Conservation (phyloP, 2,888 invertebrate species). For the Pseudococcus longispinus region DNA sequence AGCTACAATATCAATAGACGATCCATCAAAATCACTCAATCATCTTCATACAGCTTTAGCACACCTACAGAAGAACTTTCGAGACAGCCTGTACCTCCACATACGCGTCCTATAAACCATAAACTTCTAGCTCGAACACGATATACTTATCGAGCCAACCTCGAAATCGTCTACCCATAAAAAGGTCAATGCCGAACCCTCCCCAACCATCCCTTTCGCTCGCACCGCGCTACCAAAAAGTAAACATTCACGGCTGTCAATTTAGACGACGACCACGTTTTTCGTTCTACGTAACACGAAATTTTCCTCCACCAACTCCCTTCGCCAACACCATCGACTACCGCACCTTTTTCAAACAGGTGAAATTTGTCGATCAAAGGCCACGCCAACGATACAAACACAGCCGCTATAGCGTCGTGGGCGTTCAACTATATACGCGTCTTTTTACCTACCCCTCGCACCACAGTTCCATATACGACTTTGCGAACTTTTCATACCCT, state of each 20-base stretch:
- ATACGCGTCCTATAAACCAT: too few species aligned
- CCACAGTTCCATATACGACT: background rate
- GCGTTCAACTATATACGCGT: conserved; percentile 1
- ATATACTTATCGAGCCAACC: background rate
- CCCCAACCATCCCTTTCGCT: background rate
- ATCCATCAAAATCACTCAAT: too few species aligned
- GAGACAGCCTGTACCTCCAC: too few species aligned
- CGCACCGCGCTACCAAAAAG: background rate
- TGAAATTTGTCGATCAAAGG: conserved; percentile 24
- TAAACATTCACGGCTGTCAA: conserved; percentile 24
- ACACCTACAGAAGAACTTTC: too few species aligned
- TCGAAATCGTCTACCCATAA: conserved; percentile 10
- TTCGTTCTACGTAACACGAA: background rate
- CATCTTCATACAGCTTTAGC: too few species aligned
- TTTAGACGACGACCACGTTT: conserved; percentile 6
- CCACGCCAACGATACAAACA: background rate
- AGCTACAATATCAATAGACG: too few species aligned
- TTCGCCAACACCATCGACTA: background rate
- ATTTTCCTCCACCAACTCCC: background rate
- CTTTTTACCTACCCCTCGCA: background rate
- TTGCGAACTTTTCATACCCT: background rate
- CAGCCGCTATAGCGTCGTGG: background rate
- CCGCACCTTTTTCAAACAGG: conserved; percentile 6
- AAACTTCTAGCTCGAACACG: background rate
- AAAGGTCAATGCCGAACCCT: conserved; percentile 16